Conservation (phyloP, 2,797 vertebrate genomes). For the Acipenser oxyrinchus region DNA sequence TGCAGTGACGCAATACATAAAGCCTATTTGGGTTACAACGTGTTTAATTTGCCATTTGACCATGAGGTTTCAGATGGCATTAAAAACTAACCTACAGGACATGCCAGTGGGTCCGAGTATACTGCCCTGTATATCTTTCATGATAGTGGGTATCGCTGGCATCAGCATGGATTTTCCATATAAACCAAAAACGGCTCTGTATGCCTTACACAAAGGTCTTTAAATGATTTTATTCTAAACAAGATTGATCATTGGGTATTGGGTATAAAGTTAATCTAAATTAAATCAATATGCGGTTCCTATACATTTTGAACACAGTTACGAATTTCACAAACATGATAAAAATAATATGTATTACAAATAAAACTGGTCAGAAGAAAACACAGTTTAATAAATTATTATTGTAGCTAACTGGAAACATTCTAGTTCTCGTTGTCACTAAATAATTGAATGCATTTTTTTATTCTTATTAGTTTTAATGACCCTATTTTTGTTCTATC, state of each 20-base stretch:
- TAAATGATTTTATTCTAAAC: constrained; percentile 23
- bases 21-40: background rate
- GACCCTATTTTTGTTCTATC: no score
- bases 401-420: no score
- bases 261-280: constrained; percentile 10
- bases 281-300: constrained; percentile 1
- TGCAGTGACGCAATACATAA: constrained; percentile 8
- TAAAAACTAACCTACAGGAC: constrained; percentile 31
- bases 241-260: background rate
- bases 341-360: no score
- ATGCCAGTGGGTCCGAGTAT: constrained; percentile 25
- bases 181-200: constrained; percentile 20
- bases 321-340: background rate
- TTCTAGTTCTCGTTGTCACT: no score
- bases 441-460: no score
- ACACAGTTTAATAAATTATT: no score
- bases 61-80: constrained; percentile 27
- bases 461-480: no score
- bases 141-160: constrained; percentile 12
- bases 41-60: constrained; percentile 31
- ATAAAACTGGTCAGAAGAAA: no score
- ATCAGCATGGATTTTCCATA: constrained; percentile 9
- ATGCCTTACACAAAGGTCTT: constrained; percentile 27
- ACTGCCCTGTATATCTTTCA: constrained; percentile 43
- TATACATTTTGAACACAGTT: background rate